A percentile compares a stretch with the other conserved stretches of the same genome.
These are phyloP conservation scores for Lepidochitona cinerea DNA, from an alignment of 2,888 invertebrate genomes.

Conservation along the genomic window DNA sequence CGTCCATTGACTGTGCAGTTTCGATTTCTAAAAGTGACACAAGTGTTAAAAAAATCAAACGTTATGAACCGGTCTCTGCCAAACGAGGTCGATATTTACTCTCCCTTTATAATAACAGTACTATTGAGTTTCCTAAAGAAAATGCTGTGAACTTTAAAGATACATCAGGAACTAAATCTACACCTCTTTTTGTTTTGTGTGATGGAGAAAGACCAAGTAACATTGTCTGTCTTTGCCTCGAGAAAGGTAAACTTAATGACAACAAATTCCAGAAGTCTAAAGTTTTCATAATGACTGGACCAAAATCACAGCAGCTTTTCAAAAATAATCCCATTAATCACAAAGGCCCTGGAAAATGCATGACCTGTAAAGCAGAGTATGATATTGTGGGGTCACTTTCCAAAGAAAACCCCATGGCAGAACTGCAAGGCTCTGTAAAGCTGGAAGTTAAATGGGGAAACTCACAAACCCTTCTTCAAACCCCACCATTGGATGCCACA, in stretches of 20 bases:
- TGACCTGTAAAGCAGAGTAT: slow-evolving; percentile 18
- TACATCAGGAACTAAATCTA: not conserved
- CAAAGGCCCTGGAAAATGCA: not conserved
- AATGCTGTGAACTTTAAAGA: not conserved
- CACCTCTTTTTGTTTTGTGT: slow-evolving; percentile 37
- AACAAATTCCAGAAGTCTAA: slow-evolving; percentile 13
- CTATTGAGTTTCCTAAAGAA: too few species aligned
- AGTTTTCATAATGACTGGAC: not conserved
- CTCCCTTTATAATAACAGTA: not conserved
- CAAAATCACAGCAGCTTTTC: not conserved
- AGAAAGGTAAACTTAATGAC: too few species aligned
- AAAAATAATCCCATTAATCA: not conserved
- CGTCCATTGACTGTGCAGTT: slow-evolving; percentile 25
- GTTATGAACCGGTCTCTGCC: not conserved
- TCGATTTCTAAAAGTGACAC: not conserved
- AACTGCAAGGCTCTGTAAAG: slow-evolving; percentile 35
- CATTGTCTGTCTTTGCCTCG: slow-evolving; percentile 37
- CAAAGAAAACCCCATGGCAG: slow-evolving; percentile 13
- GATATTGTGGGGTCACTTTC: slow-evolving; percentile 13
- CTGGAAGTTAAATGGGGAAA: slow-evolving; percentile 48
- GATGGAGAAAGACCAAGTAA: slow-evolving; percentile 38
- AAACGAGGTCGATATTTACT: slow-evolving; percentile 8
- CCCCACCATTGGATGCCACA: slow-evolving; percentile 42
- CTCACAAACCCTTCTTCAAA: slow-evolving; percentile 32
- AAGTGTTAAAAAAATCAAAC: not conserved